Evolutionary conservation across 2,797 vertebrate genomes (phyloP).

Genomic region (Coranthus polyacanthus): DNA sequence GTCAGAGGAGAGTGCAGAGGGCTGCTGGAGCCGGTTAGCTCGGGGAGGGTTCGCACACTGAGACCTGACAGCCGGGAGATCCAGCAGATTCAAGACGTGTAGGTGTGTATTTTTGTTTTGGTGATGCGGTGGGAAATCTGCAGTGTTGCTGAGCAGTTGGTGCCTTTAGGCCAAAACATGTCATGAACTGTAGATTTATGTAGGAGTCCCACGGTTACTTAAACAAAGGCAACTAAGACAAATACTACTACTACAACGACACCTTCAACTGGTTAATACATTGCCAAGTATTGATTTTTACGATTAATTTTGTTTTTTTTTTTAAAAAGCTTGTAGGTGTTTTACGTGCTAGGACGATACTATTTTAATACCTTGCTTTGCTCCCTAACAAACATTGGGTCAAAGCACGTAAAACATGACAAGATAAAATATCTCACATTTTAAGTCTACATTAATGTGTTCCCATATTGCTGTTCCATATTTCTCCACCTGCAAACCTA

Average conservation of each 20-base stretch:
- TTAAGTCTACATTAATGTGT: too few species aligned
- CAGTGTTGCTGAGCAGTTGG: constrained; percentile 1
- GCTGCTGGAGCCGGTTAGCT: constrained; percentile 3
- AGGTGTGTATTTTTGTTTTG: constrained; percentile 15
- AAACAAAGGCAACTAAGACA: constrained; percentile 7
- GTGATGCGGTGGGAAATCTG: not conserved
- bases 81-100: constrained; percentile 7
- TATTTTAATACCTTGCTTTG: too few species aligned
- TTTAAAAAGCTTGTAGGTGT: too few species aligned
- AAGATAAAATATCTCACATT: too few species aligned
- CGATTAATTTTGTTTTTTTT: too few species aligned
- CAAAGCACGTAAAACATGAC: too few species aligned
- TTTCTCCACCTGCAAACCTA: too few species aligned
- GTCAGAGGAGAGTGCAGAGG: constrained; percentile 11
- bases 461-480: too few species aligned
- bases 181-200: constrained; percentile 17
- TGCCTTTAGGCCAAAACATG: constrained; percentile 23
- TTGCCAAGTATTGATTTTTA: not conserved
- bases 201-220: not conserved
- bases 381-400: too few species aligned
- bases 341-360: too few species aligned
- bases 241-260: not conserved
- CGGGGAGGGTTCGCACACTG: constrained; percentile 15
- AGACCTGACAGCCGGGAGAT: constrained; percentile 36
- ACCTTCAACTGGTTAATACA: not conserved